Conservation (phyloP, 2,888 invertebrate species). For the Xestobium rufovillosum region DNA sequence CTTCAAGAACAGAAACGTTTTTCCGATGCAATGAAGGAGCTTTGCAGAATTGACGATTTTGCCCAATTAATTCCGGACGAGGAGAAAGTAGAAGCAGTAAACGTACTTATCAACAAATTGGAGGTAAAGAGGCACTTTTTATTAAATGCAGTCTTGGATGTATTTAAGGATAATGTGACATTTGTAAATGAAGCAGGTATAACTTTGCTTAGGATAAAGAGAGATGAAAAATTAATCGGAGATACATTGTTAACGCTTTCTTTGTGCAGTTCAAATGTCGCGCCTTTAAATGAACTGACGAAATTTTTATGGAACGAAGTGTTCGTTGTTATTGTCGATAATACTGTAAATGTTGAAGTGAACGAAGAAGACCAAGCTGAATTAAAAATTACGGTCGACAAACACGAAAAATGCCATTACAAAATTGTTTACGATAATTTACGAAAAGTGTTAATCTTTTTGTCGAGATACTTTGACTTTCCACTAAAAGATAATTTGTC, state of each 20-base stretch:
- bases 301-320: slow-evolving; percentile 52
- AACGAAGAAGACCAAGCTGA: slow-evolving; percentile 36
- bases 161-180: slow-evolving; percentile 49
- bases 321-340: slow-evolving; percentile 51
- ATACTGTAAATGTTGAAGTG: slow-evolving; percentile 43
- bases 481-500: slow-evolving; percentile 41
- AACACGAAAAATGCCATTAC: slow-evolving; percentile 44
- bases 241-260: slow-evolving; percentile 41
- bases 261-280: neutral
- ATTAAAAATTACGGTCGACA: slow-evolving; percentile 40
- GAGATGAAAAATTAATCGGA: slow-evolving; percentile 39
- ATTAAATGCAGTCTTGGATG: slow-evolving; percentile 42
- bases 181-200: slow-evolving; percentile 36
- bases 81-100: slow-evolving; percentile 47
- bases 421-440: slow-evolving; percentile 52
- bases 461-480: slow-evolving; percentile 51
- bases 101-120: slow-evolving; percentile 45
- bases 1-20: slow-evolving; percentile 35
- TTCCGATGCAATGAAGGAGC: slow-evolving; percentile 46
- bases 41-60: slow-evolving; percentile 44
- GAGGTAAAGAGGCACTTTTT: slow-evolving; percentile 44
- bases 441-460: slow-evolving; percentile 49
- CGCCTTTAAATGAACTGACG: slow-evolving; percentile 48
- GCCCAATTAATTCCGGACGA: slow-evolving; percentile 46
- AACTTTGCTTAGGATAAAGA: slow-evolving; percentile 37